Evolutionary conservation across 2,888 invertebrate species (phyloP).

Genomic region (Odiellus spinosus): DNA sequence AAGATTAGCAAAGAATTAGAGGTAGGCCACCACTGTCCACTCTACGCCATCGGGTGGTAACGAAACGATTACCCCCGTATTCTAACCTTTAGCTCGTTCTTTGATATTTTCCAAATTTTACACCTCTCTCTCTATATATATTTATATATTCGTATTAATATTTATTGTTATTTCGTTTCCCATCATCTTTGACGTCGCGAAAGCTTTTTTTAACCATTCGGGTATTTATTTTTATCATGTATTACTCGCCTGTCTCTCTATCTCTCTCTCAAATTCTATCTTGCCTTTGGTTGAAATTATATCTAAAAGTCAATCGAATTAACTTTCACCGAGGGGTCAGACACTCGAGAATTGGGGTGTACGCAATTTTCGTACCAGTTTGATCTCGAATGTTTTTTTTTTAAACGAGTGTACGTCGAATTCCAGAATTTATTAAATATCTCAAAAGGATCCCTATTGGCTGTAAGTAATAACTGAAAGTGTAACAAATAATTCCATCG

Average conservation of each 20-base stretch:
- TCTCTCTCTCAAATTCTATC: conserved; percentile 3
- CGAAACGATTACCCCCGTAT: background rate
- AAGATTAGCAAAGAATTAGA: conserved; percentile 76
- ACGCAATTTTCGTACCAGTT: too few species aligned
- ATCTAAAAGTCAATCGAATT: background rate
- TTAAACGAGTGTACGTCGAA: too few species aligned
- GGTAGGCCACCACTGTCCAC: conserved; percentile 34
- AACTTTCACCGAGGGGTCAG: too few species aligned
- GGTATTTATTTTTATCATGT: background rate
- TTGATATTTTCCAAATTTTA: conserved; percentile 3
- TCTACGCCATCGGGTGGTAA: background rate
- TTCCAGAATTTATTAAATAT: too few species aligned
- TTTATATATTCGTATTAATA: too few species aligned
- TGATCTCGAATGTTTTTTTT: too few species aligned
- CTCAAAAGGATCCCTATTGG: too few species aligned
- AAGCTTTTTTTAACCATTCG: background rate
- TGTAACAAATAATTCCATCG: too few species aligned
- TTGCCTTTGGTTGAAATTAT: background rate
- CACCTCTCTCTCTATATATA: too few species aligned
- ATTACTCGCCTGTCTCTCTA: conserved; percentile 2
- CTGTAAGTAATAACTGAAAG: too few species aligned
- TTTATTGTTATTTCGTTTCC: background rate
- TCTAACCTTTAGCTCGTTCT: background rate
- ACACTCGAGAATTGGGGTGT: too few species aligned
- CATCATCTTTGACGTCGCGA: background rate